Percentiles rank a stretch among this genome's conserved stretches.
phyloP scores from a whole-genome alignment of 2,888 invertebrate species.

The Drosophila mercatorum region DNA sequence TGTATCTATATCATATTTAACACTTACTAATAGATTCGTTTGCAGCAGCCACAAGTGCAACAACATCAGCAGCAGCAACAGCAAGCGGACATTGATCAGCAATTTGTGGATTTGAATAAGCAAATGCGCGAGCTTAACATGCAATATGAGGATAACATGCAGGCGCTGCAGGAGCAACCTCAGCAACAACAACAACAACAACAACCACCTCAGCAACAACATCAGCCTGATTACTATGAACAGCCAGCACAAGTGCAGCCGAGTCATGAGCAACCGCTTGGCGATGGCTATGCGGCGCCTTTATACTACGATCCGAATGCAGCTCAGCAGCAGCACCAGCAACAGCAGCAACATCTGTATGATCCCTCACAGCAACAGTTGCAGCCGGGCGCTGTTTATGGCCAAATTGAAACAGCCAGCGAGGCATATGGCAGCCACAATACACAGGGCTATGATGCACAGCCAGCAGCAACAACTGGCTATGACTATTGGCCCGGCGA shows the following conservation, averaged over 20 bases:
- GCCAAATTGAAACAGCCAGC: constrained; percentile 37
- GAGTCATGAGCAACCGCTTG: constrained; percentile 33
- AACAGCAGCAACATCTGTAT: constrained; percentile 27
- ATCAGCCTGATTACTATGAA: constrained; percentile 40
- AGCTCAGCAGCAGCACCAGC: constrained; percentile 39
- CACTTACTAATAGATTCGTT: neutral
- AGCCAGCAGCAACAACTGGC: constrained; percentile 27
- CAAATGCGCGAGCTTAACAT: constrained; percentile 83
- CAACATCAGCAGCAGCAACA: constrained; percentile 30
- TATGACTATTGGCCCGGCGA: constrained; percentile 75
- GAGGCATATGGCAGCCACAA: constrained; percentile 36
- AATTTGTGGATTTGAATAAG: constrained; percentile 83
- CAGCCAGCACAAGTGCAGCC: constrained; percentile 15
- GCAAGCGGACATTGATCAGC: constrained; percentile 80
- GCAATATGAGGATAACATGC: constrained; percentile 74
- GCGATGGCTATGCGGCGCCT: constrained; percentile 32
- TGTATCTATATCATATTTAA: neutral
- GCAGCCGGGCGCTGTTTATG: constrained; percentile 21
- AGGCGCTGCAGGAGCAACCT: constrained; percentile 30
- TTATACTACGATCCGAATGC: constrained; percentile 53
- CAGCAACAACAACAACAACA: constrained; percentile 32
- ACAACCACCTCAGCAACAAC: constrained; percentile 20
- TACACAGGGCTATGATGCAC: constrained; percentile 29
- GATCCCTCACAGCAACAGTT: constrained; percentile 16
- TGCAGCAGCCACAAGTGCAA: constrained; percentile 43